Conservation (phyloP, 2,113 vertebrate genomes). For the Pseudorectes ferrugineus region DNA sequence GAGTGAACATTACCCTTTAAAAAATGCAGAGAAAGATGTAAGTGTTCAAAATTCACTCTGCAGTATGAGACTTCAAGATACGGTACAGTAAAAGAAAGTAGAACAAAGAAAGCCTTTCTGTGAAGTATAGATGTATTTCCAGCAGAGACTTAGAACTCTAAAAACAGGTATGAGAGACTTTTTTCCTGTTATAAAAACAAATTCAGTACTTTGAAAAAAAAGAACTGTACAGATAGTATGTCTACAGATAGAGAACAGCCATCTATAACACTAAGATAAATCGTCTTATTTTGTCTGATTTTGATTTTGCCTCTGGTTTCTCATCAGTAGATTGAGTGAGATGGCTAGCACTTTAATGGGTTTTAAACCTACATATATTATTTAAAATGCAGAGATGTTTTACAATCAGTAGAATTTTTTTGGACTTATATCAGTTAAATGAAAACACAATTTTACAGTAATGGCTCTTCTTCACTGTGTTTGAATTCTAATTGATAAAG, state of each 20-base stretch:
- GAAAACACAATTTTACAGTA: neutral
- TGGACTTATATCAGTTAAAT: neutral
- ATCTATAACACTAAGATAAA: neutral
- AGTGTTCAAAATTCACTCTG: conserved; percentile 17
- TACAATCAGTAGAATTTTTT: neutral
- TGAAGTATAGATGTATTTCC: neutral
- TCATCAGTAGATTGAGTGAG: neutral
- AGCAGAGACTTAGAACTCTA: neutral
- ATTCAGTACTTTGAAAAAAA: neutral
- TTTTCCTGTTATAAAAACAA: neutral
- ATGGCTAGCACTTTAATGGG: neutral
- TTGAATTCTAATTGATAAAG: neutral
- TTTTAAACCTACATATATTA: neutral
- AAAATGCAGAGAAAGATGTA: conserved; percentile 10
- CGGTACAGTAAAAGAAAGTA: neutral
- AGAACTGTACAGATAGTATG: neutral
- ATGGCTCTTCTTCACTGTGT: neutral
- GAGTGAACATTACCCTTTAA: conserved; percentile 18
- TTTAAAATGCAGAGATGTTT: neutral
- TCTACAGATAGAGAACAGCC: neutral
- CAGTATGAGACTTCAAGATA: neutral
- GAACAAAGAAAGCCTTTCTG: neutral
- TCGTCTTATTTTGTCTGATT: neutral
- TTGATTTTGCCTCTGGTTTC: neutral
- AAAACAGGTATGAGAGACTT: neutral